Conservation (phyloP, 30 jellyfish, hydroid and myxozoan species). For the Mastigias papua region DNA sequence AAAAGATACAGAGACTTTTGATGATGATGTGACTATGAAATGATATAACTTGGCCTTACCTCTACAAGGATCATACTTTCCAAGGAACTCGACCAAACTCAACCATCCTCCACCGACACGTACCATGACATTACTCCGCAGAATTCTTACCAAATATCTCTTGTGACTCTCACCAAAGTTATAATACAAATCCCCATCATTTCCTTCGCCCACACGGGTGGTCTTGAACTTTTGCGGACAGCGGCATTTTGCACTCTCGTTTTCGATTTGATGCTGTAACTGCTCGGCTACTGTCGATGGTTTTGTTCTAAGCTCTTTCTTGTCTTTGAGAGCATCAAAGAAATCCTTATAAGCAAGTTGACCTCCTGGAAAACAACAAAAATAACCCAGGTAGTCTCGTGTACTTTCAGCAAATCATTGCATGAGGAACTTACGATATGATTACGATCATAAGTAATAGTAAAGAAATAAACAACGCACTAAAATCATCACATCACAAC, state of each 20-base stretch:
- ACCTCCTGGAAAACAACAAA: constrained; percentile 2
- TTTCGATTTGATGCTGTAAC: constrained; percentile 75
- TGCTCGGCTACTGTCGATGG: constrained; percentile 83
- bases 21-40: too few relatives aligned
- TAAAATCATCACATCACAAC: too few relatives aligned
- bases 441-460: too few relatives aligned
- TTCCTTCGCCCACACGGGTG: constrained; percentile 84
- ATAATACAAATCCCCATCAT: constrained; percentile 69
- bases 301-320: constrained; percentile 60
- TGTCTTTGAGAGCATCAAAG: constrained; percentile 91
- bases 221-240: constrained; percentile 72
- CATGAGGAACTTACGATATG: too few relatives aligned
- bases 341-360: constrained; percentile 86
- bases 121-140: constrained; percentile 94
- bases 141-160: constrained; percentile 83
- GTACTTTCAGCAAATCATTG: too few relatives aligned
- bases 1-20: too few relatives aligned
- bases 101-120: constrained; percentile 99
- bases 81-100: constrained; percentile 83
- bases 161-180: constrained; percentile 90
- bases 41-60: constrained; percentile 53
- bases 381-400: too few relatives aligned
- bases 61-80: constrained; percentile 96
- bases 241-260: constrained; percentile 85
- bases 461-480: too few relatives aligned